These are phyloP conservation scores for Camelus bactrianus DNA, from an alignment of 2,113 vertebrate species.

Conservation along the genomic window DNA sequence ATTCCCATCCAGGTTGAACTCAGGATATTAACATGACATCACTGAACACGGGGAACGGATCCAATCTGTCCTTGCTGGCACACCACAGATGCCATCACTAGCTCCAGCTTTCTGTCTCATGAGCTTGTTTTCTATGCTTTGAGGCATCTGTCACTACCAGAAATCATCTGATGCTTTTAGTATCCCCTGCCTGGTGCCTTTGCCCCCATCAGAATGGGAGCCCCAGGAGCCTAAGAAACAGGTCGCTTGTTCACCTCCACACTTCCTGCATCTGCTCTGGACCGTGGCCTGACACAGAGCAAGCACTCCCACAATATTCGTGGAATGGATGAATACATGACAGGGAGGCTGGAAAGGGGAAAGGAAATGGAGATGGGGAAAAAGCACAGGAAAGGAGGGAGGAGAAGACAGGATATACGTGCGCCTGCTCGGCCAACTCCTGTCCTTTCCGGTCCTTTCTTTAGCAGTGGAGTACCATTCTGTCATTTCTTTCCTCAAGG, in stretches of 20 bases:
- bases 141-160: background rate
- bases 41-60: background rate
- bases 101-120: background rate
- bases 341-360: background rate
- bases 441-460: background rate
- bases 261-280: background rate
- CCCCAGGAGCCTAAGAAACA: rapidly evolving
- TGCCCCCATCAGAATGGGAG: background rate
- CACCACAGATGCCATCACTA: rapidly evolving
- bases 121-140: too few relatives aligned
- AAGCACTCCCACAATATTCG: background rate
- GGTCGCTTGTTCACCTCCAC: rapidly evolving
- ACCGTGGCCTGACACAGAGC: background rate
- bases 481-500: background rate
- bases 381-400: background rate
- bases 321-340: background rate
- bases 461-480: background rate
- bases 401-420: rapidly evolving
- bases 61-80: background rate
- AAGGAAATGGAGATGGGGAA: background rate
- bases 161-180: background rate
- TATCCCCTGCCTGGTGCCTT: background rate
- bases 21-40: background rate
- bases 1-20: background rate
- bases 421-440: background rate